Conservation (phyloP, 2,797 vertebrate species). For the Phalanger gymnotis region DNA sequence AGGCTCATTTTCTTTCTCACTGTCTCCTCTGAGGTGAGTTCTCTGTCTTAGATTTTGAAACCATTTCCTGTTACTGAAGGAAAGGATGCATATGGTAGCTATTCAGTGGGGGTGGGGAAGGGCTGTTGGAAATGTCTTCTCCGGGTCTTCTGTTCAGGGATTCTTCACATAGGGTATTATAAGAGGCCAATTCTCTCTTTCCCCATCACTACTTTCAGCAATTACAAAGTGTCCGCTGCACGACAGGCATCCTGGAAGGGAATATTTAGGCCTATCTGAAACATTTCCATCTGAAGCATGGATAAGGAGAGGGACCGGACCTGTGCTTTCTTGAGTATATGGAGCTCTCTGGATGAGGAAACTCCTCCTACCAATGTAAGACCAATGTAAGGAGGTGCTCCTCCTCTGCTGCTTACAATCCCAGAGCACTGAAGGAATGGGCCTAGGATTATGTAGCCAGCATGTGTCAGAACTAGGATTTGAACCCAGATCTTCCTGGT, state of each 20-base stretch:
- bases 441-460: neutral
- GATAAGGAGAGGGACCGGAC: neutral
- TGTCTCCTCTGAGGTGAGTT: neutral
- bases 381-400: no score
- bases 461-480: neutral
- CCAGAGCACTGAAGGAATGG: neutral
- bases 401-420: neutral
- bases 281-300: neutral
- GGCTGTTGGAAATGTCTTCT: neutral
- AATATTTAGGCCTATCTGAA: neutral
- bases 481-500: neutral
- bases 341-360: neutral
- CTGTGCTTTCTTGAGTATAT: neutral
- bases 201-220: neutral
- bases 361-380: neutral
- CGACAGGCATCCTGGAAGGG: neutral
- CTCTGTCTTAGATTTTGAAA: neutral
- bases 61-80: neutral
- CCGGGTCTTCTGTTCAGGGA: neutral
- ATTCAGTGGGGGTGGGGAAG: neutral
- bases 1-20: neutral
- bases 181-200: neutral
- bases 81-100: neutral
- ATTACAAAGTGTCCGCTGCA: neutral
- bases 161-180: neutral